These are phyloP conservation scores for Drosophila tanythrix DNA, from an alignment of 2,888 invertebrate genomes.

Conservation along the genomic window DNA sequence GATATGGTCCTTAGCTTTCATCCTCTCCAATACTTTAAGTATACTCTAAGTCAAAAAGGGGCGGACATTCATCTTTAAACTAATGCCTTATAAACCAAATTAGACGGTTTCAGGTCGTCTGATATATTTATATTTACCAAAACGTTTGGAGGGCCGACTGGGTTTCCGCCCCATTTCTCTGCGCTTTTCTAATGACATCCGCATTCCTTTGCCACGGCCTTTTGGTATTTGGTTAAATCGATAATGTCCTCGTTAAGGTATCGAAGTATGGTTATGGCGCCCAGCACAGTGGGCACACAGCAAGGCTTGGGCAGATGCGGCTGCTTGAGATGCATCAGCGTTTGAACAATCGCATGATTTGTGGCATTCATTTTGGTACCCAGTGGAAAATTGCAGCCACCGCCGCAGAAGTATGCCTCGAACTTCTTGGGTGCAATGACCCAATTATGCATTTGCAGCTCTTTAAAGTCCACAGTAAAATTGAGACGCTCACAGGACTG, in stretches of 20 bases:
- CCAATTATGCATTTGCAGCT: slow-evolving; percentile 96
- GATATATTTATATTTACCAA: background rate
- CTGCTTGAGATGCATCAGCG: slow-evolving; percentile 93
- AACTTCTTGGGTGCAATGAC: slow-evolving; percentile 98
- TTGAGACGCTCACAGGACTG: slow-evolving; percentile 94
- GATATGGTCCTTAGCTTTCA: background rate
- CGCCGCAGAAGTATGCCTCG: slow-evolving; percentile 96
- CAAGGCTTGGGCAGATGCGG: slow-evolving; percentile 95
- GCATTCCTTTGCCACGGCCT: slow-evolving; percentile 98
- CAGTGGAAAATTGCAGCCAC: slow-evolving; percentile 96
- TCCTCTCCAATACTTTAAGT: background rate
- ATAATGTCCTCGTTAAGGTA: slow-evolving; percentile 95
- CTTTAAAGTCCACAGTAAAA: slow-evolving; percentile 95
- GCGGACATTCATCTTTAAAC: background rate
- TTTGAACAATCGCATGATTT: slow-evolving; percentile 98
- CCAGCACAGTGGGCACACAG: slow-evolving; percentile 95
- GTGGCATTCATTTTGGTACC: slow-evolving; percentile 97
- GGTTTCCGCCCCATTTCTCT: background rate
- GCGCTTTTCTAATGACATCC: slow-evolving; percentile 91
- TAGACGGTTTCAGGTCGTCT: background rate
- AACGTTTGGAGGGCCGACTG: background rate
- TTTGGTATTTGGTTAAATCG: slow-evolving; percentile 95
- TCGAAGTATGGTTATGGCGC: slow-evolving; percentile 94
- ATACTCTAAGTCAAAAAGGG: background rate
- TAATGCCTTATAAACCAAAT: background rate